Conservation (phyloP, 37 sponge, comb jelly and placozoan genomes). For the Diacarnus erythraeanus region DNA sequence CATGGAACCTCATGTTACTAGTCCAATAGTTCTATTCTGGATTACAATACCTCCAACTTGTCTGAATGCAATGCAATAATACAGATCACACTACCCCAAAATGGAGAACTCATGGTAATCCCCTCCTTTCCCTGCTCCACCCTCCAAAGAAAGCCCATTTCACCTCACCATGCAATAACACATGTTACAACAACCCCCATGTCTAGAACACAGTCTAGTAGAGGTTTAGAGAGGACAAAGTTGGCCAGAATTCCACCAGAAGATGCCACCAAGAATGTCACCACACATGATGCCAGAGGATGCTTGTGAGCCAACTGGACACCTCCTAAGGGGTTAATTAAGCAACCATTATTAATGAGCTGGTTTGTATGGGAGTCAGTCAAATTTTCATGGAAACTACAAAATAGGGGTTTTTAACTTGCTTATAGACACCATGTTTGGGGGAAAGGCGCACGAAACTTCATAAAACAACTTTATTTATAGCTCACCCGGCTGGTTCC, state of each 20-base stretch:
- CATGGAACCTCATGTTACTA: no score
- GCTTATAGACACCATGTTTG: no score
- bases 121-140: no score
- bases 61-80: no score
- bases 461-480: no score
- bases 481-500: slow-evolving; percentile 49
- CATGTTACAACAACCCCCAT: slow-evolving; percentile 6
- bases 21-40: no score
- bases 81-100: no score
- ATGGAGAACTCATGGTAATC: no score
- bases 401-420: no score
- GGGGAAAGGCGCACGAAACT: no score
- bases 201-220: slow-evolving; percentile 34
- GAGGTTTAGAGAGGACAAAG: slow-evolving; percentile 53
- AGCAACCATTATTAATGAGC: background rate
- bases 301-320: slow-evolving; percentile 52
- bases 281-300: slow-evolving; percentile 67
- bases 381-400: background rate
- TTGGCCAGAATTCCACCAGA: slow-evolving; percentile 53
- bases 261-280: slow-evolving; percentile 31
- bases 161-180: slow-evolving; percentile 42
- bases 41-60: no score
- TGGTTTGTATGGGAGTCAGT: background rate
- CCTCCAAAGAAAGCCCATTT: no score
- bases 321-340: slow-evolving; percentile 1